These are phyloP conservation scores for Hydrocynus forskahlii DNA, from an alignment of 2,797 vertebrate species.

Conservation along the genomic window DNA sequence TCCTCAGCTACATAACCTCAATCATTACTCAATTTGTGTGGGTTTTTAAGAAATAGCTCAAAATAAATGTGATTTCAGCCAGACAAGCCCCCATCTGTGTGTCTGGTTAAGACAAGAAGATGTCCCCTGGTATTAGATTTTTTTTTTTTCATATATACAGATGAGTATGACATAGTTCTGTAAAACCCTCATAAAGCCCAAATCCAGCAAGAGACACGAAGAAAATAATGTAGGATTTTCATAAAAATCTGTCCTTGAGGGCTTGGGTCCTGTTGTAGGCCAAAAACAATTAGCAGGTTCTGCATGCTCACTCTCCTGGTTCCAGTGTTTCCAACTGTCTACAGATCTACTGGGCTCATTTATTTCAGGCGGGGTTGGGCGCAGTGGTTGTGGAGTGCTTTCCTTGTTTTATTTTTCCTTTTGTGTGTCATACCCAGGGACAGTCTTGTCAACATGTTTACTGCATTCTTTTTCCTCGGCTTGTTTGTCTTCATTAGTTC, in stretches of 20 bases:
- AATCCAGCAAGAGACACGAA: conserved; percentile 7
- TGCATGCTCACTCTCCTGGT: not conserved
- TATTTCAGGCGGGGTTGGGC: not conserved
- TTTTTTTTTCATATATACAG: not conserved
- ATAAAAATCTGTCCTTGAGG: not conserved
- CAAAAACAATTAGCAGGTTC: conserved; percentile 6
- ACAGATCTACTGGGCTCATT: not conserved
- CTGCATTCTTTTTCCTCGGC: not conserved
- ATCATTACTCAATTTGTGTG: not conserved
- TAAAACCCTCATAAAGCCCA: conserved; percentile 10
- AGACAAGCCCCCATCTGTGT: conserved; percentile 6
- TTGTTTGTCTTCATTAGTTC: conserved; percentile 21
- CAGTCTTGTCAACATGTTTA: conserved; percentile 12
- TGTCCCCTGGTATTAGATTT: not conserved
- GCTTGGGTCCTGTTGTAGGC: not conserved
- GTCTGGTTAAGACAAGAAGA: conserved; percentile 27
- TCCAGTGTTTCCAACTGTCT: not conserved
- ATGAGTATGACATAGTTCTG: conserved; percentile 22
- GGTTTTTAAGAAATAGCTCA: not conserved
- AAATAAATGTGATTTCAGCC: not conserved
- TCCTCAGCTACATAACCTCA: not conserved
- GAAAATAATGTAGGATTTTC: not conserved
- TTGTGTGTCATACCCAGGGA: conserved; percentile 1
- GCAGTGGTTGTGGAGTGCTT: not conserved
- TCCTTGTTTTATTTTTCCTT: not conserved